Evolutionary conservation across 1,140 invertebrate genomes (phyloP), one percentile per base, ranked within the genome.

Genomic region (Drosophila pachea): DNA sequence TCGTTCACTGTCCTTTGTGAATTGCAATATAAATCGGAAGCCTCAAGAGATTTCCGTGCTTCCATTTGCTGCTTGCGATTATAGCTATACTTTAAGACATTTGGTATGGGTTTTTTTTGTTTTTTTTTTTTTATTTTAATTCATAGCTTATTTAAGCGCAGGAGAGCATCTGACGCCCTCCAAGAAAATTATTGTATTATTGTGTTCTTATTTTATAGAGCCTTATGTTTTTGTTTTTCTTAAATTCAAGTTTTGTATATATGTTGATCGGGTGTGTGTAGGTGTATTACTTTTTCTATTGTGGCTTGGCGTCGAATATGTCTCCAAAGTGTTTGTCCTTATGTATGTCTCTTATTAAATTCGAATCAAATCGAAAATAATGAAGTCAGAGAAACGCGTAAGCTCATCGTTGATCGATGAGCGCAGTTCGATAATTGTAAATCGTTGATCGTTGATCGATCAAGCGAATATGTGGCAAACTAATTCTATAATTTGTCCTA

Each of bases 221-320:
- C 4, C 7, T 1, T 45, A 4, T 9, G 7, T 45, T 45, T 3
- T 38, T 11, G 4, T 38, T 38, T 38, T 7, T 9, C 22, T 22
- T 45, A 2, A 22, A 22, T 22, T 22, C 22, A 22, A 2, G 22
- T 22, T 22, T 1, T 22, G 22, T 22, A 22, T 22, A 22, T 22
- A 22, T 22, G 3, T 22, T 1, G 22, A 22, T 22, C 22, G 22
- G 22, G 14, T 43, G 32, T 38, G 38, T 45, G 29, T 45, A 22
- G 55, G 59, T 68, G 59, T 76, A 47, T 72, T 47, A 48, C 31
- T 73, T 35, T 43, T 31, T 38, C 22, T 56, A 2, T 12, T 7
- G 0, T 48, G 3, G 22, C 12, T 69, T 69, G 66, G 54, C 40
- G 78, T 86, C 75, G 86, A 88, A 88, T 88, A 88, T 88, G 86